phyloP scores from a whole-genome alignment of 2,797 vertebrate species.

The Acanthurus leucopareius region DNA sequence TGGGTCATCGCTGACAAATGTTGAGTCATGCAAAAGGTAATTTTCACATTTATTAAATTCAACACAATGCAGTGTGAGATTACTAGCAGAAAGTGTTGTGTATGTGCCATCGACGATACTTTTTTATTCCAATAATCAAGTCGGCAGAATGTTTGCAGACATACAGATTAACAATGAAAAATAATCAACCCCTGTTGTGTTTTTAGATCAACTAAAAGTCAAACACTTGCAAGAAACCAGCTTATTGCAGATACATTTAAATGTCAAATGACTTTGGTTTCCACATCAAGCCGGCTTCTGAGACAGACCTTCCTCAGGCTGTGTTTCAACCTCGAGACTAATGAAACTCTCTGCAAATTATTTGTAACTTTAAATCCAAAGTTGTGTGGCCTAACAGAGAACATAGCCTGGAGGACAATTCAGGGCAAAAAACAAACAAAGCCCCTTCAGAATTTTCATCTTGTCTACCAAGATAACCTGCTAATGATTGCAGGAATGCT shows the following conservation, averaged over 20 bases:
- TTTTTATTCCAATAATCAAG: not conserved
- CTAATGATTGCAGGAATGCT: not conserved
- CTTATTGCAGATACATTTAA: not conserved
- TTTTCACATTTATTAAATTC: slow-evolving; percentile 4
- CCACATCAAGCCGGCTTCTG: not conserved
- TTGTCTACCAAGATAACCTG: not conserved
- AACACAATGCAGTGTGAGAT: not conserved
- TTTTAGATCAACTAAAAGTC: not conserved
- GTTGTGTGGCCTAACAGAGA: not conserved
- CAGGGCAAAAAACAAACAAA: not conserved
- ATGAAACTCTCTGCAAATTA: not conserved
- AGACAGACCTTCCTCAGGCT: not conserved
- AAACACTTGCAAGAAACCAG: not conserved
- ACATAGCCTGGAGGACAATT: not conserved
- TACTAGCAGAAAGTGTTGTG: not conserved
- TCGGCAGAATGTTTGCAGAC: not conserved
- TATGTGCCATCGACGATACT: not conserved
- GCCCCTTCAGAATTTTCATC: not conserved
- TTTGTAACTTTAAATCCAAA: not conserved
- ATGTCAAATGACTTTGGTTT: not conserved
- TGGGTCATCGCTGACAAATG: slow-evolving; percentile 1
- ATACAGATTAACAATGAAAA: not conserved
- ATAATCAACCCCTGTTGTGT: slow-evolving; percentile 4
- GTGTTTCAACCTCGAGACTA: not conserved
- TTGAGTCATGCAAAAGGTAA: not conserved